Conservation (phyloP, 2,888 invertebrate species). For the Melitaea athalia region DNA sequence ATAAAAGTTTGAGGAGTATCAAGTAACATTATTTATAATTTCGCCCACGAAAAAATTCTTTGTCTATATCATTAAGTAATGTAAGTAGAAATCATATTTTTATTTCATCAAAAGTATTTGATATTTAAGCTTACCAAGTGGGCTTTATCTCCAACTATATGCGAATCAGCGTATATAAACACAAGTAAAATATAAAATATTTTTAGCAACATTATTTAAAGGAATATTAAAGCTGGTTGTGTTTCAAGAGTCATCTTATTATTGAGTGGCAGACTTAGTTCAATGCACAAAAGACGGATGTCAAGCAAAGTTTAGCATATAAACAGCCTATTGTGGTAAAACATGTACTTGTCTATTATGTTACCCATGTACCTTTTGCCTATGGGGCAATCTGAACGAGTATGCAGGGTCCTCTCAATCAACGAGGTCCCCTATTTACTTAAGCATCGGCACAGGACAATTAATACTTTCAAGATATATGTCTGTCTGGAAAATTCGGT, state of each 20-base stretch:
- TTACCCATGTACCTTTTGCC: neutral
- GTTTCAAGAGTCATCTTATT: neutral
- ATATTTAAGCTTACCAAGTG: conserved; percentile 56
- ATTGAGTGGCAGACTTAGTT: neutral
- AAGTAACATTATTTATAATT: neutral
- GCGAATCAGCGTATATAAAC: conserved; percentile 46
- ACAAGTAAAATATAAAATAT: conserved; percentile 35
- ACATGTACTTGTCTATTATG: neutral
- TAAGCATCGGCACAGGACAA: neutral
- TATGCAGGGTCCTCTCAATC: too few species aligned
- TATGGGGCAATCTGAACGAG: too few species aligned
- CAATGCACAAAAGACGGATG: conserved; percentile 23
- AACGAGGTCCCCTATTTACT: neutral
- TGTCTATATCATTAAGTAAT: too few species aligned
- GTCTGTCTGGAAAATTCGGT: too few species aligned
- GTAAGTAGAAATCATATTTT: neutral
- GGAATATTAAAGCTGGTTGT: neutral
- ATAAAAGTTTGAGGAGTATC: neutral
- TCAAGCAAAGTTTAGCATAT: neutral
- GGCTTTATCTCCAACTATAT: conserved; percentile 59
- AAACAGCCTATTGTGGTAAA: conserved; percentile 4
- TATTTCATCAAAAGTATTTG: neutral
- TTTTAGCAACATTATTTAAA: conserved; percentile 18
- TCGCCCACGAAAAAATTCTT: too few species aligned
- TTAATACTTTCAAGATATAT: neutral